Evolutionary conservation across 2,888 invertebrate genomes (phyloP).

Genomic region (Anticlea derivata): DNA sequence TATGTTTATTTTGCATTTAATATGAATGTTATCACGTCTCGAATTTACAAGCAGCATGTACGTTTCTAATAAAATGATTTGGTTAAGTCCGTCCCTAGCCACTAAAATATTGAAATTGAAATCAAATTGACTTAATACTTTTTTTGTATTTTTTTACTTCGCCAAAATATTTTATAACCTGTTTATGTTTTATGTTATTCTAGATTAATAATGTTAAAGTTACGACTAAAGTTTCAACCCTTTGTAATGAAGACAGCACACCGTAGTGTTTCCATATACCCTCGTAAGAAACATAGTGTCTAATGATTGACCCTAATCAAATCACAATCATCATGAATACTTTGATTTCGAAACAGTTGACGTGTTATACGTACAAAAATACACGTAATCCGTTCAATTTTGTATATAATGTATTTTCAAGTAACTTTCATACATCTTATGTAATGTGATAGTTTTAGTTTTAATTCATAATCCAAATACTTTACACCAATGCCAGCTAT

Average conservation of each 20-base stretch:
- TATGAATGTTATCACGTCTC: constrained; percentile 33
- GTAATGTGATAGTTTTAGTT: constrained; percentile 73
- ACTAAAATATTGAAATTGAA: constrained; percentile 40
- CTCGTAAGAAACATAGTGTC: constrained; percentile 1
- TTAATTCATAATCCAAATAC: constrained; percentile 70
- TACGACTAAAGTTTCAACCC: constrained; percentile 3
- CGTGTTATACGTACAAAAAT: constrained; percentile 16
- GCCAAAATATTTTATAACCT: constrained; percentile 21
- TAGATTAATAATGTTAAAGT: constrained; percentile 10
- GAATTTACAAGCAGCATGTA: constrained; percentile 37
- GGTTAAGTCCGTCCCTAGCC: constrained; percentile 74
- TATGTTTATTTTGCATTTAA: constrained; percentile 64
- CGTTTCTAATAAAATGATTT: constrained; percentile 47
- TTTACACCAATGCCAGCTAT: constrained; percentile 78
- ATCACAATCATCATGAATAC: neutral
- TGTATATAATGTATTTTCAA: constrained; percentile 43
- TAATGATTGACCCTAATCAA: too few species aligned
- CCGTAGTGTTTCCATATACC: constrained; percentile 7
- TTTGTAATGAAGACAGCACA: constrained; percentile 17
- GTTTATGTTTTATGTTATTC: constrained; percentile 15
- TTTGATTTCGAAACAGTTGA: constrained; percentile 9
- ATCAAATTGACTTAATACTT: constrained; percentile 18
- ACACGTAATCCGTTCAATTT: constrained; percentile 16
- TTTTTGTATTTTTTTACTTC: constrained; percentile 19
- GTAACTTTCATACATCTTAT: constrained; percentile 55